phyloP scores from a whole-genome alignment of 2,113 vertebrate species.

The Thomomys bottae region DNA sequence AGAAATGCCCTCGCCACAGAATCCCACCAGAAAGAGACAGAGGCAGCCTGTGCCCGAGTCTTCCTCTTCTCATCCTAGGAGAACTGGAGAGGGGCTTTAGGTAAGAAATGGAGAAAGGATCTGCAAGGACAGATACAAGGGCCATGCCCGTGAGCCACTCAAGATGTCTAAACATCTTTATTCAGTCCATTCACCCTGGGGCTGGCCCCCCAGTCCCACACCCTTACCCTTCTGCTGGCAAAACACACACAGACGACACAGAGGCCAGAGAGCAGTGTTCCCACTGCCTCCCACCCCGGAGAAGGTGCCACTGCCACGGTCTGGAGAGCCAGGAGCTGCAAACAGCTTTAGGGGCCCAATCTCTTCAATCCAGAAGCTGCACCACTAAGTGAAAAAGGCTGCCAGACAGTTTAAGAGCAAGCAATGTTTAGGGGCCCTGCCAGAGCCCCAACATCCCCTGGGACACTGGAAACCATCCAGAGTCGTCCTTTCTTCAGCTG shows the following conservation, averaged over 20 bases:
- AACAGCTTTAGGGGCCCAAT: background rate
- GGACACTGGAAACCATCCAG: background rate
- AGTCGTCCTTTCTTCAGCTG: background rate
- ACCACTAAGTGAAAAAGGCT: background rate
- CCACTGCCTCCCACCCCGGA: background rate
- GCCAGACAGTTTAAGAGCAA: fast-evolving
- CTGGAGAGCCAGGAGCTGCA: background rate
- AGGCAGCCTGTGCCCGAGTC: background rate
- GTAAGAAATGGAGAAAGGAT: background rate
- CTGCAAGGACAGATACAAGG: background rate
- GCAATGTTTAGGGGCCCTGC: background rate
- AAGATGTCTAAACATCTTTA: background rate
- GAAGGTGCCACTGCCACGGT: fast-evolving
- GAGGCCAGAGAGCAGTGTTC: background rate
- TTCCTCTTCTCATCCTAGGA: background rate
- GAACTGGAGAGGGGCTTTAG: fast-evolving
- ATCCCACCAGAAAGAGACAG: background rate
- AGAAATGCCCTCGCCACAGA: background rate
- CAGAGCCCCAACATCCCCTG: background rate
- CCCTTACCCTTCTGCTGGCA: background rate
- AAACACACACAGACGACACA: background rate
- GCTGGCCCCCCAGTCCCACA: background rate
- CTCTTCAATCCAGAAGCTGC: background rate
- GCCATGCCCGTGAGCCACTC: background rate
- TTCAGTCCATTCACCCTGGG: background rate